Percentiles rank a stretch among this genome's conserved stretches.
Evolutionary conservation across 2,797 vertebrate species (phyloP).

Genomic region (Pyrocephalus nanus): DNA sequence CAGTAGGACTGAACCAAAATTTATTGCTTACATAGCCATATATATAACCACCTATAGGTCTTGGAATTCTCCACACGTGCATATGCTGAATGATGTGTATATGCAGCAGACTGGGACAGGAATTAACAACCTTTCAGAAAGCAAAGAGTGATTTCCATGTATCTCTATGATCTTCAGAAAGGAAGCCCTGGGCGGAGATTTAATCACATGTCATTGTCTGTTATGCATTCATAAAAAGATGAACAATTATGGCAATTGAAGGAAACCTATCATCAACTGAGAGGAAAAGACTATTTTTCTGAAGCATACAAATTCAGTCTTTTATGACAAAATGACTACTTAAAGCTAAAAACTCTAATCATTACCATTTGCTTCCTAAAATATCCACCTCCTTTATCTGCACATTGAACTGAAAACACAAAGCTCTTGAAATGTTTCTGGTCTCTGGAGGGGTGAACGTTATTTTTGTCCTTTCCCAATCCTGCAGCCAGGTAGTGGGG

Average conservation of each 20-base stretch:
- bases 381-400: conserved; percentile 62
- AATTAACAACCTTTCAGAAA: not conserved
- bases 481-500: not conserved
- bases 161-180: conserved; percentile 42
- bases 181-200: conserved; percentile 54
- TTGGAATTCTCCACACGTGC: not conserved
- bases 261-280: conserved; percentile 72
- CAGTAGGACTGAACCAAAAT: not conserved
- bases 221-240: conserved; percentile 59
- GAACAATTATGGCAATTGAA: conserved; percentile 68
- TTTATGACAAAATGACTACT: conserved; percentile 75
- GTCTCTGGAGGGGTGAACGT: not conserved
- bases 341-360: conserved; percentile 71
- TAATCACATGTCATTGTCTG: conserved; percentile 64
- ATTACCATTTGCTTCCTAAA: conserved; percentile 75
- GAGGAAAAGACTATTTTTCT: conserved; percentile 74
- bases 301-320: conserved; percentile 55
- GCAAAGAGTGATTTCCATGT: not conserved
- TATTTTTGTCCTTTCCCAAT: not conserved
- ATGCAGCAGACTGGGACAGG: not conserved
- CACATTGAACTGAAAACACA: conserved; percentile 57
- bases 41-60: not conserved
- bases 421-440: conserved; percentile 5
- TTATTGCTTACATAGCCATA: not conserved
- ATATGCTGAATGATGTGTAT: not conserved